phyloP scores from a whole-genome alignment of 2,888 invertebrate species.

The Cryptus viduatorius region DNA sequence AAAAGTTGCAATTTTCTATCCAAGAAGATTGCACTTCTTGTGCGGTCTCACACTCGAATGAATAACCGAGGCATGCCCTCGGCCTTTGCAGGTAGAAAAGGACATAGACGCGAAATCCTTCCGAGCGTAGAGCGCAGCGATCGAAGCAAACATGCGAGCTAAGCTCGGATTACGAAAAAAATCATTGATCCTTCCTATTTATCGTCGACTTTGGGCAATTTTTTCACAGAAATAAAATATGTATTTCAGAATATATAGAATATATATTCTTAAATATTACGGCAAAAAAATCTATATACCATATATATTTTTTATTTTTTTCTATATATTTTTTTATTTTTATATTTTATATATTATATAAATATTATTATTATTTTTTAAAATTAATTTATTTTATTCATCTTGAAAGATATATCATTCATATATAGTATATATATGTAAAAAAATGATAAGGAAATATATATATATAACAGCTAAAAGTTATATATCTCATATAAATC shows the following conservation, averaged over 20 bases:
- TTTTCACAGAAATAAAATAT: not conserved
- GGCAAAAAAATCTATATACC: no score
- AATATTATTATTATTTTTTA: no score
- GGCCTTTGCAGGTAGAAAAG: not conserved
- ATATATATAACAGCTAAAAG: no score
- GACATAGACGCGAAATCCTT: slow-evolving; percentile 1
- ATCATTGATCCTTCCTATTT: not conserved
- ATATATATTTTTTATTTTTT: no score
- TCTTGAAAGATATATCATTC: no score
- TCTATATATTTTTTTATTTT: no score
- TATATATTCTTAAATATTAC: not conserved
- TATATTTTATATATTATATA: no score
- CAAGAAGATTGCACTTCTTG: slow-evolving; percentile 22
- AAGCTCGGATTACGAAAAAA: not conserved
- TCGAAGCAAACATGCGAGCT: not conserved
- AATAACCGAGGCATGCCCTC: slow-evolving; percentile 27
- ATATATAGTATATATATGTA: no score
- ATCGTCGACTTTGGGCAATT: not conserved
- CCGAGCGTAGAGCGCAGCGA: not conserved
- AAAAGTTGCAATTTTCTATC: slow-evolving; percentile 46
- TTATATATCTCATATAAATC: no score
- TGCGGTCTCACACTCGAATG: slow-evolving; percentile 42
- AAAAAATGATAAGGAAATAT: no score
- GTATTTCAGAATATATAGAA: not conserved
- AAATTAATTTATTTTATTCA: no score